phyloP scores from a whole-genome alignment of 1,140 invertebrate species.

The Andrena cerasifolii region DNA sequence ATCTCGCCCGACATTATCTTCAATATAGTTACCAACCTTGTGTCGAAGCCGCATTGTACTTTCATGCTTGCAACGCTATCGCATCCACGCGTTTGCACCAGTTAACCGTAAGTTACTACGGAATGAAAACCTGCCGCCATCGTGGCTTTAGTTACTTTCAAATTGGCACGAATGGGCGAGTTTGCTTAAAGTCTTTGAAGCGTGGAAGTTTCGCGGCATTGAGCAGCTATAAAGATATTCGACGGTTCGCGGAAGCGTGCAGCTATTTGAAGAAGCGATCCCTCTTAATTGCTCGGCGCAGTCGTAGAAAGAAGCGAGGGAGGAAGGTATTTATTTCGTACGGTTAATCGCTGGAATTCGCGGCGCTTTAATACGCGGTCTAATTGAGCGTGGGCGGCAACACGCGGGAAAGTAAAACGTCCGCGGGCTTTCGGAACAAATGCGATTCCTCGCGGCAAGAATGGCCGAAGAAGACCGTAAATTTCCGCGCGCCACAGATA shows the following conservation, averaged over 20 bases:
- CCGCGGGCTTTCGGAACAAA: constrained; percentile 43
- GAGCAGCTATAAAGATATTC: not conserved
- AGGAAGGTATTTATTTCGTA: constrained; percentile 30
- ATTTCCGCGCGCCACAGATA: constrained; percentile 10
- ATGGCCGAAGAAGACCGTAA: constrained; percentile 30
- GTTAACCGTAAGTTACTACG: too few species aligned
- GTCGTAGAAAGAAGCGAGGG: not conserved
- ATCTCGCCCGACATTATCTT: too few species aligned
- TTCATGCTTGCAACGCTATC: too few species aligned
- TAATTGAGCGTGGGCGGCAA: constrained; percentile 53
- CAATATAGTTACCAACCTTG: too few species aligned
- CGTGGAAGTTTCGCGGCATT: too few species aligned
- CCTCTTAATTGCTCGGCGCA: too few species aligned
- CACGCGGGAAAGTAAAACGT: constrained; percentile 48
- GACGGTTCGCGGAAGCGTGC: not conserved
- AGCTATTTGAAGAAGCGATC: not conserved
- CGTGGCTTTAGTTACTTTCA: too few species aligned
- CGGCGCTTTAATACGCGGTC: constrained; percentile 45
- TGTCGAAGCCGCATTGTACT: too few species aligned
- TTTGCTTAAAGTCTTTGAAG: too few species aligned
- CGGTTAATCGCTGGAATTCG: constrained; percentile 48
- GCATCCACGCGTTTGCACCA: too few species aligned
- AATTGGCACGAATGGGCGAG: too few species aligned
- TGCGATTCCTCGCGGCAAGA: constrained; percentile 28
- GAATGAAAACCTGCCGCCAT: too few species aligned